A percentile compares a stretch with the other conserved stretches of the same genome.
phyloP scores from a whole-genome alignment of 2,888 invertebrate genomes.

The Ditylenchus weischeri region DNA sequence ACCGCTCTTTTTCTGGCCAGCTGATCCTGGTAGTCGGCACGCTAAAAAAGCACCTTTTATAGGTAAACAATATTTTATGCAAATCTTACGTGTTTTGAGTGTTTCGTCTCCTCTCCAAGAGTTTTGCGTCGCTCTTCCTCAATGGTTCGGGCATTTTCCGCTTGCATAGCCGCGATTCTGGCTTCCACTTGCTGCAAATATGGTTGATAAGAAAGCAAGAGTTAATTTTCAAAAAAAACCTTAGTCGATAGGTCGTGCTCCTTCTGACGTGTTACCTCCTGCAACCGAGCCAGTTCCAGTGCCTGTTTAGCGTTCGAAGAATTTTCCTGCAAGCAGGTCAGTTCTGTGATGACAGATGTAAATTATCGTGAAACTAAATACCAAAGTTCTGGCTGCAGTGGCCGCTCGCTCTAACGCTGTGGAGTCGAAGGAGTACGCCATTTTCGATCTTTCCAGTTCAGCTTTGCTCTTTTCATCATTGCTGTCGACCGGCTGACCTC shows the following conservation, averaged over 20 bases:
- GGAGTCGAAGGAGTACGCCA: conserved; percentile 72
- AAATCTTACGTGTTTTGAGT: conserved; percentile 79
- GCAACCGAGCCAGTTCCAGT: conserved; percentile 84
- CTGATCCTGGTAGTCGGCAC: conserved; percentile 96
- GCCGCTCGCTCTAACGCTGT: conserved; percentile 95
- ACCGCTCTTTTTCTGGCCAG: conserved; percentile 76
- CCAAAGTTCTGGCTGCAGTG: conserved; percentile 84
- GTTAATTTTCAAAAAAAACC: conserved; percentile 47
- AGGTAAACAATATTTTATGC: no score
- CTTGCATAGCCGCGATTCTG: conserved; percentile 83
- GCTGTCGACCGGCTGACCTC: conserved; percentile 3
- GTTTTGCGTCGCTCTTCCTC: conserved; percentile 90
- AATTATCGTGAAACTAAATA: not conserved
- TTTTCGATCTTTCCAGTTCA: conserved; percentile 13
- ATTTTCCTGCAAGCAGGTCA: conserved; percentile 66
- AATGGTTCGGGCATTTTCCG: conserved; percentile 81
- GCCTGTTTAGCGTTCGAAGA: conserved; percentile 84
- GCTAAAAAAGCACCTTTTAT: conserved; percentile 53
- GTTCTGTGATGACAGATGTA: not conserved
- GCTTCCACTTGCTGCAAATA: conserved; percentile 76
- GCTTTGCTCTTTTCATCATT: conserved; percentile 8
- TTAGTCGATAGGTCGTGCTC: conserved; percentile 85
- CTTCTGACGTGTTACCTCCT: conserved; percentile 81
- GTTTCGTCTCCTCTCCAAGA: conserved; percentile 87
- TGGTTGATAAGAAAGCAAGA: not conserved